Conservation (phyloP, 37 sponge, comb jelly and placozoan genomes). For the Spongia lamella region DNA sequence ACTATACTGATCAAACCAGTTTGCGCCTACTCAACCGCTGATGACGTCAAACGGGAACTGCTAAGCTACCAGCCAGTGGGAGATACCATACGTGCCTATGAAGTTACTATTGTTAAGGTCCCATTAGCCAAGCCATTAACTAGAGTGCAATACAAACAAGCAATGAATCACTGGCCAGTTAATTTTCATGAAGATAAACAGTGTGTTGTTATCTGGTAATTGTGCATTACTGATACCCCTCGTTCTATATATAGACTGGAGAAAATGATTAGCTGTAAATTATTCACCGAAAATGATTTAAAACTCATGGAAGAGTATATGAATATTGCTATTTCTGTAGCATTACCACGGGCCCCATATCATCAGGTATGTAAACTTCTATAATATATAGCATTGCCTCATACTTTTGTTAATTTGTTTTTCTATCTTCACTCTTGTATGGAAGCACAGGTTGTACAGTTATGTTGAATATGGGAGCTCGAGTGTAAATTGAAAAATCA, state of each 20-base stretch:
- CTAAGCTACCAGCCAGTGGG: too few relatives aligned
- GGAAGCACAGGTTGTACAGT: too few relatives aligned
- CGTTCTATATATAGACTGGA: constrained; percentile 51
- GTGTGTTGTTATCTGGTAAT: constrained; percentile 14
- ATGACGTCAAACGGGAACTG: too few relatives aligned
- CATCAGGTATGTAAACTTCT: too few relatives aligned
- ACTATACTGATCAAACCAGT: too few relatives aligned
- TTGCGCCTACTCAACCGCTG: too few relatives aligned
- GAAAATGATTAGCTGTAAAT: constrained; percentile 29
- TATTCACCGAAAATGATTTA: constrained; percentile 52
- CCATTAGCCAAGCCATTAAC: constrained; percentile 69
- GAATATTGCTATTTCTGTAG: constrained; percentile 52
- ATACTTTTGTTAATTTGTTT: too few relatives aligned
- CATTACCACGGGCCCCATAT: constrained; percentile 1
- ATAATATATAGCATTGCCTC: too few relatives aligned
- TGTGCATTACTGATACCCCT: background rate
- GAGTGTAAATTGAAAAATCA: too few relatives aligned
- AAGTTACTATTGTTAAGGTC: constrained; percentile 38
- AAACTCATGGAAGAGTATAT: constrained; percentile 58
- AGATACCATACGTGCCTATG: background rate
- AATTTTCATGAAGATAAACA: constrained; percentile 81
- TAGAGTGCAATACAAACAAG: constrained; percentile 65
- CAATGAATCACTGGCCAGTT: constrained; percentile 67
- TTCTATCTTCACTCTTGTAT: too few relatives aligned
- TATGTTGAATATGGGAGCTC: too few relatives aligned